Base-by-base conservation (phyloP, 2,888 invertebrate genomes). In the Drosophila acutilabella region DNA sequence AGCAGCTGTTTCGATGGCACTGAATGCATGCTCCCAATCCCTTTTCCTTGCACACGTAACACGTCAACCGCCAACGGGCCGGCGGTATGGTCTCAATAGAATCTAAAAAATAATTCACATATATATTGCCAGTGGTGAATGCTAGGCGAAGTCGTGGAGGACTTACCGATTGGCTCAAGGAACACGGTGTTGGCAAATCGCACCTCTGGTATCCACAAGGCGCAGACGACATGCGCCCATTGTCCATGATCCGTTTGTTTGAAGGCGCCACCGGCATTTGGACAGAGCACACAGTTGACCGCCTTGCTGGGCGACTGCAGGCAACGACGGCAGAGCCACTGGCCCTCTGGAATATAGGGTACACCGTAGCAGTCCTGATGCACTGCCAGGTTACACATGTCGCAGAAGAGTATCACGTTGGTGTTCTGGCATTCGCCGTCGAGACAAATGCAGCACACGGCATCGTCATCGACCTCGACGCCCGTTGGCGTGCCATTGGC, bases 221-320 rank as follows among this genome's bases (percentile, higher is more conserved):
- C 99, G 92, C 99, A 99, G 0, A 99, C 98, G 2, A 99, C 99
- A 91, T 99, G 99, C 1, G 98, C 99, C 99, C 99, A 99, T 0
- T 97, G 96, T n/a, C 91, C 91, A 88, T 97, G 95, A 91, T 98
- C 98, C 0, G 99, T 98, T 93, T 99, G 99, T 92, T 99, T 99
- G 92, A 99, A 99, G 30, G 99, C 99, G 59, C 99, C 99, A 57
- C 98, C 98, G 86, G 97, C 96, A 91, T 99, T 99, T 0, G 99
- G 99, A 91, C 99, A 99, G 0, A 99, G 94, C n/a, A 97, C 97
- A 93, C 99, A 99, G 90, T 98, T 97, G 0, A 99, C 99, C 1
- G 98, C 96, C 58, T 98, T 94, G 10, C 98, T 98, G 0, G 99
- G 99, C 3, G 98, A 98, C 90, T 99, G 98, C 11, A 99, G 93